Conservation (phyloP, 2,888 invertebrate genomes). For the Ormyrus thymus region DNA sequence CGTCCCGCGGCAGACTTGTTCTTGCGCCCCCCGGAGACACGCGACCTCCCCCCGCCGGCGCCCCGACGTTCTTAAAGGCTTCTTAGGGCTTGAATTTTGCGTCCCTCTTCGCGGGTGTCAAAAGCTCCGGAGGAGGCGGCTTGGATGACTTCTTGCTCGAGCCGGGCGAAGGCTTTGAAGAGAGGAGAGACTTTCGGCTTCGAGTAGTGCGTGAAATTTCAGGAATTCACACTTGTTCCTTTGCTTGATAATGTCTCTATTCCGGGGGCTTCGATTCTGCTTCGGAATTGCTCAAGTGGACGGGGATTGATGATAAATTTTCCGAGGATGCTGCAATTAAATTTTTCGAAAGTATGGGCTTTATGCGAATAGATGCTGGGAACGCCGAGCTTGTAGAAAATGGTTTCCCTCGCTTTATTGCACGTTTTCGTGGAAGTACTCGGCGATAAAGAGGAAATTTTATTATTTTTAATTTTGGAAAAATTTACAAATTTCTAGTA, state of each 20-base stretch:
- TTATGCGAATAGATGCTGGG: too few relatives aligned
- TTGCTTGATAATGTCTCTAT: slow-evolving; percentile 48
- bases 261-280: not conserved
- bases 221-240: slow-evolving; percentile 49
- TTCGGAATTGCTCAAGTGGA: too few relatives aligned
- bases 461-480: too few relatives aligned
- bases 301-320: too few relatives aligned
- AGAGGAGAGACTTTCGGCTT: slow-evolving; percentile 17
- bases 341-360: too few relatives aligned
- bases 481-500: too few relatives aligned
- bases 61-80: slow-evolving; percentile 73
- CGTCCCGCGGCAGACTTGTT: slow-evolving; percentile 33
- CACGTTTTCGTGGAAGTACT: not conserved
- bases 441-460: not conserved
- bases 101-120: slow-evolving; percentile 60
- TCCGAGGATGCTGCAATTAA: too few relatives aligned
- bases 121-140: slow-evolving; percentile 3
- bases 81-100: slow-evolving; percentile 72
- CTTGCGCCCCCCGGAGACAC: slow-evolving; percentile 8
- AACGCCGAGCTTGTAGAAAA: too few relatives aligned
- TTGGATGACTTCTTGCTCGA: slow-evolving; percentile 4
- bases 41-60: not conserved
- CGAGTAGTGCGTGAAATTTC: slow-evolving; percentile 49
- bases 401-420: too few relatives aligned
- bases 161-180: slow-evolving; percentile 29